Evolutionary conservation across 1,140 invertebrate species (phyloP).

Genomic region (Solenopsis invicta): DNA sequence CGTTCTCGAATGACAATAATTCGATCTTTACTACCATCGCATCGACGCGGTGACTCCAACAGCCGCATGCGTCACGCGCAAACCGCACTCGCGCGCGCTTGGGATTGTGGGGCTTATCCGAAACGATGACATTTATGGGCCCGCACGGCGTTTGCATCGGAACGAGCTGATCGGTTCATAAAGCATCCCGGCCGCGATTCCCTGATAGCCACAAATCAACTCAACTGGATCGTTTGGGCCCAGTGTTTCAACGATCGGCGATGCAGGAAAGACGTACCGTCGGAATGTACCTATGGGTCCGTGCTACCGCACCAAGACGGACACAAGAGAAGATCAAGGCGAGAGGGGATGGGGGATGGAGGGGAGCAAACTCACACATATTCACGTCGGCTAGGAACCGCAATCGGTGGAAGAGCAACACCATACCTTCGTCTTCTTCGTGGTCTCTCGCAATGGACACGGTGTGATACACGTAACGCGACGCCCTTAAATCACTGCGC

Average conservation of each 20-base stretch:
- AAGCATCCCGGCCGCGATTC: constrained; percentile 79
- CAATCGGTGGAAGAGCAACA: constrained; percentile 79
- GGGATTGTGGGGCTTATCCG: constrained; percentile 51
- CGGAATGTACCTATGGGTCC: constrained; percentile 72
- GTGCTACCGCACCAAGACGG: constrained; percentile 64
- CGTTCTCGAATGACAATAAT: background rate
- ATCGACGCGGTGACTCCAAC: constrained; percentile 17
- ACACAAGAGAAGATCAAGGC: constrained; percentile 24
- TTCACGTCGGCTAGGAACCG: constrained; percentile 64
- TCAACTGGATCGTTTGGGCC: constrained; percentile 79
- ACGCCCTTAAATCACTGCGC: constrained; percentile 77
- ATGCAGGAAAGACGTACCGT: constrained; percentile 64
- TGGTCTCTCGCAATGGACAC: constrained; percentile 76
- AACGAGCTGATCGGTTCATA: constrained; percentile 82
- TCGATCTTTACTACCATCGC: constrained; percentile 19
- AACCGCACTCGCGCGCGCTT: constrained; percentile 15
- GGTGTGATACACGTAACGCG: constrained; percentile 77
- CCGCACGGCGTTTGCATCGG: constrained; percentile 70
- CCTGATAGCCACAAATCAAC: constrained; percentile 82
- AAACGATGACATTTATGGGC: constrained; percentile 82
- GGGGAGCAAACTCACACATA: background rate
- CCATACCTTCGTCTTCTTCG: constrained; percentile 75
- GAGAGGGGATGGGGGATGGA: background rate
- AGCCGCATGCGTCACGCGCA: constrained; percentile 20
- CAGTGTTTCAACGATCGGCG: constrained; percentile 78